Base-by-base conservation (phyloP, 1,140 invertebrate genomes). In the Solenopsis fugax region DNA sequence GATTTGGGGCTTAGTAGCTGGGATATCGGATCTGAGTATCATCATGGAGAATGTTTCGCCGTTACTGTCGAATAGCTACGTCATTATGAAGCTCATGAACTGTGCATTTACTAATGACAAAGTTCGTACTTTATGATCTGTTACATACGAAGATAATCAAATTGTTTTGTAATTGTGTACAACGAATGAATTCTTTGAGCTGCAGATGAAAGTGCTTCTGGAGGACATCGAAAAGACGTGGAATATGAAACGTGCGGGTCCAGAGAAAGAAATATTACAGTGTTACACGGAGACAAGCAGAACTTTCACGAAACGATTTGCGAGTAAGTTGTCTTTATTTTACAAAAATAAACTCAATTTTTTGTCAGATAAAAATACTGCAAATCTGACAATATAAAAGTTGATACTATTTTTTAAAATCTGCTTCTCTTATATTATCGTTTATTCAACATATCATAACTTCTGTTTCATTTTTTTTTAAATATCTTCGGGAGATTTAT, bases 251-350 rank as follows among this genome's bases (percentile, higher is more conserved):
- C 21, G 1, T 29, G 29, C 9, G 6, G 34, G 12, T 7, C 34
- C 52, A 21, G 50, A 62, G 16, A 86, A 50, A 18, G 9, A 86
- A 41, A 86, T 67, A 78, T 71, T 78, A n/a, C 52, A 54, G 24
- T 41, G 10, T 50, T 58, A 67, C 6, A 58, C 73, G 4, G 52
- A 81, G 6, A 6, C 48, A 45, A 80, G 21, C n/a, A 67, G 4
- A 13, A 24, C 1, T 10, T 65, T 67, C 12, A n/a, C 58, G 21
- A 67, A 48, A n/a, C 37, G 48, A 48, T 78, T 80, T 18, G 21
- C 52, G 16, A 10, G 73, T 80, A 45, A 56, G 50, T 16, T 41
- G 4, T 4, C 29, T 65, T 60, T 65, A 18, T 60, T 72, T 52
- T 29, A 54, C 12, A 18, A 62, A 21, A 34, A 29, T 29, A 7